Base-by-base conservation (phyloP, 2,888 invertebrate species). In the Platycheirus albimanus region DNA sequence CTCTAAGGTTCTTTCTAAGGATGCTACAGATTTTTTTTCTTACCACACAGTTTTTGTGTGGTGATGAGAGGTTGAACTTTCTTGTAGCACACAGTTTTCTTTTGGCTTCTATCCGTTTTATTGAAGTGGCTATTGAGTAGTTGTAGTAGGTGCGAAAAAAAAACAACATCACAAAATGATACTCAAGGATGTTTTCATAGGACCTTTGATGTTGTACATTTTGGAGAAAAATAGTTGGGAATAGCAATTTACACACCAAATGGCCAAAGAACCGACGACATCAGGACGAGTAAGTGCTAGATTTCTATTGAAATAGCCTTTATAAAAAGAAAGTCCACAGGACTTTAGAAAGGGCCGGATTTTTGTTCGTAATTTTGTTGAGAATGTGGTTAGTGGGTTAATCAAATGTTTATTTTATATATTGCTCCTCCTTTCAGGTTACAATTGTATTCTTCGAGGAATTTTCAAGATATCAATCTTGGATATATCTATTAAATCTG, bases 101-200 rank as follows among this genome's bases (percentile, higher is more conserved):
- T 30, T 67, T 72, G 38, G 52, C 17, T 33, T 71, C 41, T 36
- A 28, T 64, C 64, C 78, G 45, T 74, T 78, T 83, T 83, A 69
- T 69, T 83, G 51, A 54, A 83, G 83, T 78, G 83, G 72, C 83
- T 83, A 83, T 83, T 83, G 78, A 83, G 63, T 63, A 72, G 77
- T 64, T 78, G 63, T 63, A 72, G 77, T 64, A 69, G 69, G 83
- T 83, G 78, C 69, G 72, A 83, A 78, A 52, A 58, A 51, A 67
- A 69, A 54, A 75, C 43, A 64, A 8, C 71, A 45, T 49, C 15
- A 64, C 19, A 51, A 76, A 33, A 71, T 41, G 58, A 33, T 45
- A 51, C 78, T 83, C 47, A 43, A 74, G 69, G 58, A 83, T 83
- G 83, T 83, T 83, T 83, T 74, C 15, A 74, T 54, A 83, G 83